Evolutionary conservation across 1,140 invertebrate genomes (phyloP), one percentile per base, ranked within the genome.

Genomic region (Drosophila neocordata): DNA sequence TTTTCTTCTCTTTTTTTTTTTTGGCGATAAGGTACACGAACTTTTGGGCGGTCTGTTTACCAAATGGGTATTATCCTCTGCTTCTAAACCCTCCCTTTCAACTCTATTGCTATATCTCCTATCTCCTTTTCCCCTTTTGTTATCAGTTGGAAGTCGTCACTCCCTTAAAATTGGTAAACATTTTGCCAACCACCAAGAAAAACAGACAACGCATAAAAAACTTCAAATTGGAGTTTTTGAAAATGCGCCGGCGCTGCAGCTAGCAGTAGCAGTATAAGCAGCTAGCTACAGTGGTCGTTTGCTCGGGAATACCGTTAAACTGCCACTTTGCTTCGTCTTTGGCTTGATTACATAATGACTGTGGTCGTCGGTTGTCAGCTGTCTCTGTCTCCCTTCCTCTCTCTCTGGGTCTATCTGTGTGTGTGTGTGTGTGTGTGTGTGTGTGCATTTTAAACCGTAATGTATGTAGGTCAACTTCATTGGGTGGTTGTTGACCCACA

Each of bases 401-500:
- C 13, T 51, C 60, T 55, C 27, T 51, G 4, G 1, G 4, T 31
- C 64, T 41, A 7, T 35, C 18, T 56, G 38, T n/a, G n/a, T n/a
- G n/a, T n/a, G n/a, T n/a, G n/a, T n/a, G n/a, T n/a, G n/a, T 68
- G 35, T 71, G 53, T 72, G 64, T 69, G 62, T 57, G 52, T 62
- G 63, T 59, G 60, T 77, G 73, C 77, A 87, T 87, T 87, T 87
- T 85, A 87, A 85, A 82, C 65, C 75, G 67, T 70, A 44, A 75
- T 68, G 79, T 48, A 31, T 57, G 72, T 87, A 85, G 82, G 82
- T 87, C 82, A 87, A 87, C 82, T 88, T 82, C 68, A 79, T 82
- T 85, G 74, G 82, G 82, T 87, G 83, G 83, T 87, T 82, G 83
- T 88, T 87, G 82, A 87, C 82, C 82, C 83, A 87, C 79, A 87